Evolutionary conservation across 2,113 vertebrate species (phyloP).

Genomic region (Melanotaenia duboulayi): DNA sequence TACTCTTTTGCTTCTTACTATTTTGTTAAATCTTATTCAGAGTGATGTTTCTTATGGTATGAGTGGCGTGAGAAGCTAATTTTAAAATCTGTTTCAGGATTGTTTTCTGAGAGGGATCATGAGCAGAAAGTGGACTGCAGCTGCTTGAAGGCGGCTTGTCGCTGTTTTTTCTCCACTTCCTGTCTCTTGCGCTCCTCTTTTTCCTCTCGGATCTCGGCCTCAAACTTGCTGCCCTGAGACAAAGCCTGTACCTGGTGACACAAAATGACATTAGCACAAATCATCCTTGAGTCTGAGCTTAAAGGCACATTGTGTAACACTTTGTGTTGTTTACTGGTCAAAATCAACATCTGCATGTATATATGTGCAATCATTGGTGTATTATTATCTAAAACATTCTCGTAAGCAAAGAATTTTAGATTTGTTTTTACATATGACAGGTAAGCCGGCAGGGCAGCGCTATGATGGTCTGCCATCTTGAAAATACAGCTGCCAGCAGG

Average conservation of each 20-base stretch:
- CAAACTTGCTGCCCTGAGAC: constrained; percentile 90
- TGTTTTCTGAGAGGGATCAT: constrained; percentile 41
- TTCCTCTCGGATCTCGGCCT: constrained; percentile 93
- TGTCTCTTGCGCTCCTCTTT: constrained; percentile 89
- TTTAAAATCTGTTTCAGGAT: constrained; percentile 14
- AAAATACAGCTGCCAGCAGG: no score
- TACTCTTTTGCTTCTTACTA: neutral
- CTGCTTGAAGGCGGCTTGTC: constrained; percentile 92
- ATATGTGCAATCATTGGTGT: no score
- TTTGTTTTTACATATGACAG: no score
- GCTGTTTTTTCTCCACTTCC: constrained; percentile 87
- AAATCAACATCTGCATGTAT: no score
- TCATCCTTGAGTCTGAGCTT: neutral
- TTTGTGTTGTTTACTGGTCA: no score
- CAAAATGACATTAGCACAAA: neutral
- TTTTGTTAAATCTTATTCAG: neutral
- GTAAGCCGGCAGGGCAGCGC: no score
- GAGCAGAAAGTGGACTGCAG: constrained; percentile 90
- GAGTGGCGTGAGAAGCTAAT: constrained; percentile 14
- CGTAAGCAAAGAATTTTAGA: no score
- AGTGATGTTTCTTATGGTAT: neutral
- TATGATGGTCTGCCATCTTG: no score
- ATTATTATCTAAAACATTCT: no score
- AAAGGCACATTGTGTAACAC: no score
- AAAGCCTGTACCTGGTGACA: constrained; percentile 73